Base-by-base conservation (phyloP, 2,113 vertebrate genomes). In the Vanacampus margaritifer region DNA sequence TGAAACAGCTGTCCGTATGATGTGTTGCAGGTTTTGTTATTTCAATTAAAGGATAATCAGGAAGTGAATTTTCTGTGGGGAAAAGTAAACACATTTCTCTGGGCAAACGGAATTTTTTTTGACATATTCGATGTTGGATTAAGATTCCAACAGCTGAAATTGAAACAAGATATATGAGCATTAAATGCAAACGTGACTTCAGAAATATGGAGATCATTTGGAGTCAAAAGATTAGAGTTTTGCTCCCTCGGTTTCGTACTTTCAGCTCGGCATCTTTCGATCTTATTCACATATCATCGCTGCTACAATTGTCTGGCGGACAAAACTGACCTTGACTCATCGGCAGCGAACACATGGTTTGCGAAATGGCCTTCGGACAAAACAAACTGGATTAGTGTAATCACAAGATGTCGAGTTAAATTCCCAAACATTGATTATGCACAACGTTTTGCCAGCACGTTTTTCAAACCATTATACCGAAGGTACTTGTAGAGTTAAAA, bases 301-400 rank as follows among this genome's bases (percentile, higher is more conserved):
- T 54, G 12, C 36, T 74, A 17, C 53, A 46, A 36, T 13, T 64
- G 58, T 61, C 58, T 24, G 19, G 45, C 3, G 79, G 77, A 81
- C 69, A 77, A 71, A 70, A 71, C 79, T 76, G 75, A 86, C 80
- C 76, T 84, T 84, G 78, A 75, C 70, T 66, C 65, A 68, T 57
- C 68, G 54, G 64, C 23, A 64, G 65, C 64, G 36, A 62, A 82
- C 64, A 41, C 41, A 67, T 16, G 24, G 57, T 41, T 64, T 76
- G 71, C 67, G 69, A 84, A 82, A 84, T 72, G 65, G 43, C 71
- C 63, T 64, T 61, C 73, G 84, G 80, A 87, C 76, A 80, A 78
- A 84, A 80, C 83, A 83, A 21, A 65, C 46, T 65, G 72, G 60
- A 77, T 76, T 67, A 79, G 68, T 21, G 17, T 43, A 28, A 68